Conservation (phyloP, 2,113 vertebrate species). For the Sylvietta virens region DNA sequence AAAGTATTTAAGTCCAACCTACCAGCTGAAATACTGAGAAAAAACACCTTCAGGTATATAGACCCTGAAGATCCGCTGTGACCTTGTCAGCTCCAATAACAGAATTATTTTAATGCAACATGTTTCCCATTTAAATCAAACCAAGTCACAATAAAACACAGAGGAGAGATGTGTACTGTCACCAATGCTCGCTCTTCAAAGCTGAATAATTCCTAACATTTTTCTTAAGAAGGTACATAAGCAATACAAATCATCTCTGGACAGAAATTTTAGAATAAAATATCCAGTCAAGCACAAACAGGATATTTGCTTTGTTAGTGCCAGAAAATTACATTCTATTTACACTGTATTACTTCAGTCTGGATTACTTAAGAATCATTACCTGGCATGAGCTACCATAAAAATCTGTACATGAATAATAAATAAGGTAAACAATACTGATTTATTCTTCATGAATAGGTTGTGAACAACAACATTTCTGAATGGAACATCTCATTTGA, state of each 20-base stretch:
- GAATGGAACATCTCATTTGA: neutral
- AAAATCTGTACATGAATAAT: neutral
- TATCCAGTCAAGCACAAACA: neutral
- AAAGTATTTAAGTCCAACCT: neutral
- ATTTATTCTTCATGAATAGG: conserved; percentile 7
- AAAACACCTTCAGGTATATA: neutral
- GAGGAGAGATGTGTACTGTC: neutral
- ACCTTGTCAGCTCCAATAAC: neutral
- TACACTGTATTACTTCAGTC: neutral
- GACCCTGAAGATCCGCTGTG: neutral
- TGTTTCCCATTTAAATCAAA: neutral
- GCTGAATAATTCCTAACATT: neutral
- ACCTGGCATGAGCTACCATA: neutral
- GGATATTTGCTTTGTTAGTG: neutral
- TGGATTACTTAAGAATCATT: neutral
- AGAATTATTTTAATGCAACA: neutral
- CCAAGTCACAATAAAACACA: neutral
- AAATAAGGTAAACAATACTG: neutral
- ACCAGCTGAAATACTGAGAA: neutral
- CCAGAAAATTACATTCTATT: neutral
- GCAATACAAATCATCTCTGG: neutral
- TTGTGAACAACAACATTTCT: neutral
- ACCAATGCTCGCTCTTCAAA: neutral
- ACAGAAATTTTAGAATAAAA: neutral
- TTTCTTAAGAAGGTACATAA: neutral